Evolutionary conservation across 2,113 vertebrate genomes (phyloP).

Genomic region (Calyptommatus sinebrachiatus): DNA sequence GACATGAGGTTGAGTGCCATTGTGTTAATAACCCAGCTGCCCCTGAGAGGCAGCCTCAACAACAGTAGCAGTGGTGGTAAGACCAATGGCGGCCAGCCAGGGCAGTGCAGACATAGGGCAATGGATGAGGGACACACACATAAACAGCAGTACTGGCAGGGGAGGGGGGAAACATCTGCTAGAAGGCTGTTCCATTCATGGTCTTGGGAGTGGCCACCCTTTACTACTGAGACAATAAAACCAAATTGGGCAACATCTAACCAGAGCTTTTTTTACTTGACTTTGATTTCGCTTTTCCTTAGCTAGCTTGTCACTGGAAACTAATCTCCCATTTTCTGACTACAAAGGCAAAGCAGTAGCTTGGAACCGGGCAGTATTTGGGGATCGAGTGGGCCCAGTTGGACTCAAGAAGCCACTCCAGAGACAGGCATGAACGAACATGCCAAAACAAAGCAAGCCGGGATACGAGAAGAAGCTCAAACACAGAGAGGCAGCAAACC

Average conservation of each 20-base stretch:
- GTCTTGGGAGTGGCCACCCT: no score
- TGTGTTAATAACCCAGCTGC: no score
- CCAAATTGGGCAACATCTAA: background rate
- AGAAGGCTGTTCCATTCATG: no score
- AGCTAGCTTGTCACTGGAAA: background rate
- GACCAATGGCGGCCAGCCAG: no score
- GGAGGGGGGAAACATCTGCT: no score
- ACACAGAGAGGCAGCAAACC: background rate
- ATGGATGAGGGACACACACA: no score
- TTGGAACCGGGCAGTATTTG: background rate
- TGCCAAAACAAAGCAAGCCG: background rate
- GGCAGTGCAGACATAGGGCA: no score
- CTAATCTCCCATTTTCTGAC: background rate
- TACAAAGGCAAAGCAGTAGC: background rate
- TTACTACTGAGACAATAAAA: no score
- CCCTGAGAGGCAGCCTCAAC: no score
- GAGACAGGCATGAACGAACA: background rate
- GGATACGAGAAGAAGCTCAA: background rate
- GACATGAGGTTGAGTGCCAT: no score
- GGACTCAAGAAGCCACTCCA: background rate
- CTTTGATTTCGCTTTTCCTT: background rate
- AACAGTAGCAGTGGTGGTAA: no score
- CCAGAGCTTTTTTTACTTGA: background rate
- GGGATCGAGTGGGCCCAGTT: background rate
- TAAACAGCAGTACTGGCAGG: no score